Percentiles rank a stretch among this genome's conserved stretches.
Evolutionary conservation across 2,113 vertebrate species (phyloP).

Genomic region (Anoura caudifer): DNA sequence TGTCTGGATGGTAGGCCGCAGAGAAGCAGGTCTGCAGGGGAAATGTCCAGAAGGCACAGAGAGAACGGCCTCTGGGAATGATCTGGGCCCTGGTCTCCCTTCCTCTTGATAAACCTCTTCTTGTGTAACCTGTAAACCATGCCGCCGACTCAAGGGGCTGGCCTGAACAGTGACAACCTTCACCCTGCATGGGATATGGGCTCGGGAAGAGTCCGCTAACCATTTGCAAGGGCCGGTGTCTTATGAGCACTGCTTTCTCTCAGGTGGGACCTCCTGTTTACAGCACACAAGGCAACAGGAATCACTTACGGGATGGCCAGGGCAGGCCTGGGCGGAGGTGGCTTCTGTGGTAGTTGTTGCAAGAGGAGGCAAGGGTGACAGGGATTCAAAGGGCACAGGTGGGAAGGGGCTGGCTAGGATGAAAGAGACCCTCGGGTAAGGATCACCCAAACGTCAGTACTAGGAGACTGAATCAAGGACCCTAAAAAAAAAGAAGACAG

Average conservation of each 20-base stretch:
- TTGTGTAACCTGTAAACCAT: slow-evolving; percentile 55
- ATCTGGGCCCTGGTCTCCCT: slow-evolving; percentile 73
- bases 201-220: background rate
- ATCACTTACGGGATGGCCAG: background rate
- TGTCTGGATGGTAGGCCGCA: slow-evolving; percentile 75
- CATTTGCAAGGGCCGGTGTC: background rate
- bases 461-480: background rate
- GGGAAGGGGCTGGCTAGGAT: background rate
- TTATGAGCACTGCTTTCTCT: background rate
- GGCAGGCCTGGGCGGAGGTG: background rate
- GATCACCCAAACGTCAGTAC: background rate
- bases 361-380: background rate
- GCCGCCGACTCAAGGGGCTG: background rate
- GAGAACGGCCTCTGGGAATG: slow-evolving; percentile 33
- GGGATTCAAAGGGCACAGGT: background rate
- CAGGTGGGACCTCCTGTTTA: background rate
- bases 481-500: background rate
- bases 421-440: background rate
- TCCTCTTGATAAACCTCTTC: slow-evolving; percentile 63
- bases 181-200: background rate
- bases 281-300: background rate
- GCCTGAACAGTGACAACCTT: background rate
- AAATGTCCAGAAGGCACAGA: slow-evolving; percentile 44
- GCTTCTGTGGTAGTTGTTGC: background rate
- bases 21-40: slow-evolving; percentile 73